Evolutionary conservation across 2,113 vertebrate genomes (phyloP).

Genomic region (Strigops habroptila): DNA sequence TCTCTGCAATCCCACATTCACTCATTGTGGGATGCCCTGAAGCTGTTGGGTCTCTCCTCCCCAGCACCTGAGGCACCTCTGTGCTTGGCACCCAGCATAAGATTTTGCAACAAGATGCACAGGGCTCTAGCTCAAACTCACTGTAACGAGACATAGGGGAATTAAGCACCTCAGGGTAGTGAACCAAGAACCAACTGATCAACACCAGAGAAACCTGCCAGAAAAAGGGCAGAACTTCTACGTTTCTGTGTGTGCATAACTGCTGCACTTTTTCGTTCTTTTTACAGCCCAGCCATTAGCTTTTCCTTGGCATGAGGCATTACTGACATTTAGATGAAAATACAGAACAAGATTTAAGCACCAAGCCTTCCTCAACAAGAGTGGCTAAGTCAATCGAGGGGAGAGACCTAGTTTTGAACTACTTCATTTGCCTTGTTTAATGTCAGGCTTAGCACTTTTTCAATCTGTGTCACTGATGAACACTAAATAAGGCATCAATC

Average conservation of each 20-base stretch:
- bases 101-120: accelerated
- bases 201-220: background rate
- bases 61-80: background rate
- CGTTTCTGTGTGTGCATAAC: background rate
- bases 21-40: accelerated
- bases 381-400: background rate
- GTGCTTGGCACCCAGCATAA: background rate
- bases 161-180: background rate
- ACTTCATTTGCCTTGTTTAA: background rate
- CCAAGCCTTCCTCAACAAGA: background rate
- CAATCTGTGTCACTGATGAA: background rate
- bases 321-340: background rate
- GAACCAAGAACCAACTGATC: background rate
- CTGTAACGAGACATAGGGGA: accelerated
- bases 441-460: background rate
- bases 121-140: background rate
- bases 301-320: background rate
- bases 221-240: background rate
- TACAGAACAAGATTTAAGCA: background rate
- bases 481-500: background rate
- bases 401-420: background rate
- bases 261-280: background rate
- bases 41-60: background rate
- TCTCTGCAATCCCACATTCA: background rate
- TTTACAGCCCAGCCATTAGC: background rate